Conservation (phyloP, 1,140 invertebrate genomes). For the Oryzaephilus surinamensis region DNA sequence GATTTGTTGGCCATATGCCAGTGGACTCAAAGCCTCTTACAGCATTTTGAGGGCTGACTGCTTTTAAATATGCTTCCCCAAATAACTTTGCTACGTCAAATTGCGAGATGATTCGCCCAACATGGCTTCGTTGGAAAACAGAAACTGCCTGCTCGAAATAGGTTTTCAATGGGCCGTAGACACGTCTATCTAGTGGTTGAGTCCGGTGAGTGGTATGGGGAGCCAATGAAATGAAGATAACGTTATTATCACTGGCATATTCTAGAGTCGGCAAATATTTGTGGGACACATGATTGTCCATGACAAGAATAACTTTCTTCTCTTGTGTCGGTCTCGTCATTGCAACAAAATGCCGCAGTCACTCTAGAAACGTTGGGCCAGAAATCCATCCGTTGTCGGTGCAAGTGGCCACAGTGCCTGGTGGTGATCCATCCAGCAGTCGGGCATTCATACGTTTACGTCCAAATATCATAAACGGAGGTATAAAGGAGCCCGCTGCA, state of each 20-base stretch:
- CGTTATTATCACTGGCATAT: constrained; percentile 18
- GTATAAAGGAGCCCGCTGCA: constrained; percentile 33
- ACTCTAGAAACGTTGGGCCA: constrained; percentile 20
- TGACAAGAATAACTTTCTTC: constrained; percentile 22
- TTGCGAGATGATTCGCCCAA: constrained; percentile 1
- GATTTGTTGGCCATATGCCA: no score
- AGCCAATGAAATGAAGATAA: constrained; percentile 24
- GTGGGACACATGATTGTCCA: constrained; percentile 25
- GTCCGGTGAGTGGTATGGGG: constrained; percentile 29
- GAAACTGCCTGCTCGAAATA: constrained; percentile 14
- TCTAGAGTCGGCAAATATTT: constrained; percentile 24
- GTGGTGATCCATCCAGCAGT: constrained; percentile 17
- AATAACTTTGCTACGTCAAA: constrained; percentile 8
- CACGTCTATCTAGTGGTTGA: constrained; percentile 29
- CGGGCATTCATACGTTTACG: constrained; percentile 23
- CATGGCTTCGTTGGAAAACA: constrained; percentile 1
- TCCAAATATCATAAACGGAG: constrained; percentile 26
- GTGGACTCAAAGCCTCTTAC: no score
- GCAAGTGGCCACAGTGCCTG: constrained; percentile 2
- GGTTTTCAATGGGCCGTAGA: constrained; percentile 23
- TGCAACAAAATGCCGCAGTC: constrained; percentile 28
- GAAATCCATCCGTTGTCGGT: constrained; percentile 17
- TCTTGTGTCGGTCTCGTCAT: constrained; percentile 18
- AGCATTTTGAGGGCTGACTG: neutral
- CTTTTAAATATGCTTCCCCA: constrained; percentile 1